phyloP scores from a whole-genome alignment of 2,888 invertebrate species.

The Napeogenes inachia region DNA sequence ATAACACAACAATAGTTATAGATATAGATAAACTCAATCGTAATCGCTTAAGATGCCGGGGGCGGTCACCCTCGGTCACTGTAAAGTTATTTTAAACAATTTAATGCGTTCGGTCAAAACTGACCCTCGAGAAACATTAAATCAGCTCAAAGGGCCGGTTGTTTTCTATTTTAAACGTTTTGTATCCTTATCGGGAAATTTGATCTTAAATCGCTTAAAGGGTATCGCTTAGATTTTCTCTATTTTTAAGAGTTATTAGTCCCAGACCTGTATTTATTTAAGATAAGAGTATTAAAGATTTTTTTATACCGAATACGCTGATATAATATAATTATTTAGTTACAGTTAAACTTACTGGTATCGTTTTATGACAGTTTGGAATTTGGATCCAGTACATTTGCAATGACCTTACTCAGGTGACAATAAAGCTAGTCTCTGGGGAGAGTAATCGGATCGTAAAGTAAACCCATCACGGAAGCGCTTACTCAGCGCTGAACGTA shows the following conservation, averaged over 20 bases:
- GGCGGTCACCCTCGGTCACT: conserved; percentile 50
- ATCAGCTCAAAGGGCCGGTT: conserved; percentile 48
- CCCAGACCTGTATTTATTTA: conserved; percentile 55
- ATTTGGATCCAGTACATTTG: conserved; percentile 31
- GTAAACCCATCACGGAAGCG: conserved; percentile 50
- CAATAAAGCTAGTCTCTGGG: conserved; percentile 60
- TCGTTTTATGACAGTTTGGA: conserved; percentile 18
- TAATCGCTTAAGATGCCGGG: conserved; percentile 32
- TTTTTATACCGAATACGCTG: conserved; percentile 2
- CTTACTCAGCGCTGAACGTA: conserved; percentile 50
- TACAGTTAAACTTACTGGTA: background rate
- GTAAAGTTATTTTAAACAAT: conserved; percentile 69
- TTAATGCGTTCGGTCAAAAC: conserved; percentile 47
- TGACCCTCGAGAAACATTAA: conserved; percentile 63
- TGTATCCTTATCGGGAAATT: conserved; percentile 57
- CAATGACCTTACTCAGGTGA: conserved; percentile 70
- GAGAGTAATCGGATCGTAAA: conserved; percentile 65
- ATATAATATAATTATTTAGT: conserved; percentile 1
- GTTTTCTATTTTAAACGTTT: conserved; percentile 52
- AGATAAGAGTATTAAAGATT: conserved; percentile 9
- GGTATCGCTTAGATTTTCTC: conserved; percentile 57
- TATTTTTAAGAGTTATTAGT: conserved; percentile 69
- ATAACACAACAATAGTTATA: background rate
- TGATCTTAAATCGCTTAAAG: conserved; percentile 53
- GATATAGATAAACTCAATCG: background rate